Base-by-base conservation (phyloP, 2,888 invertebrate species). In the Pyralis farinalis region DNA sequence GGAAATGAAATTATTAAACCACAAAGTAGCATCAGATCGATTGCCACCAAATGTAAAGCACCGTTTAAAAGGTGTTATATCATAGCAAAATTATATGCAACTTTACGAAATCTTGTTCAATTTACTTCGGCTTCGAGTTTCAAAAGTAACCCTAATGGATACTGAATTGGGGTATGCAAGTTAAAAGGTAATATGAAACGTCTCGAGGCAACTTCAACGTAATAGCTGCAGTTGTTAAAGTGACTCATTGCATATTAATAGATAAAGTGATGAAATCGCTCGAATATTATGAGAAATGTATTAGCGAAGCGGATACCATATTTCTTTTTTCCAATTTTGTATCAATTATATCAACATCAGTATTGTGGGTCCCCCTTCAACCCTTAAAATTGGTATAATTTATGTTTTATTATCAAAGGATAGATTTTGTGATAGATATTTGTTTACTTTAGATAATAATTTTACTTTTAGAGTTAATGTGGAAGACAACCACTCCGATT, bases 371-470 rank as follows among this genome's bases (percentile, higher is more conserved):
- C 47, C 47, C 46, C 34, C 43, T 56, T 31, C 43, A 47, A 51
- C 55, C 49, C 59, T 53, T 52, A 40, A 61, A 58, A 57, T 52
- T 53, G 34, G 53, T 3, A 16, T 16, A 16, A 16, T 33, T 45
- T 46, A 37, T 56, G 53, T 63, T 60, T 58, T 58, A 16, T 16
- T 16, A 62, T 63, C 53, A 63, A 67, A 46, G 51, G 51, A 64
- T 75, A 67, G 57, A 57, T 73, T 75, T 82, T 84, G 84, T 85
- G 83, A 84, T 83, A 83, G 71, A 70, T 77, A 74, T 71, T 70
- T 68, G 75, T 80, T 77, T 71, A 63, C 72, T 74, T 70, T 78
- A 75, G 71, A 71, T 65, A 47, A 58, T 65, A 69, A 61, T 68
- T 71, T 62, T 59, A 53, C 61, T 55, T n/a, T 58, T 56, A 69